Conservation (phyloP, 2,797 vertebrate species). For the Serranus cabrilla region DNA sequence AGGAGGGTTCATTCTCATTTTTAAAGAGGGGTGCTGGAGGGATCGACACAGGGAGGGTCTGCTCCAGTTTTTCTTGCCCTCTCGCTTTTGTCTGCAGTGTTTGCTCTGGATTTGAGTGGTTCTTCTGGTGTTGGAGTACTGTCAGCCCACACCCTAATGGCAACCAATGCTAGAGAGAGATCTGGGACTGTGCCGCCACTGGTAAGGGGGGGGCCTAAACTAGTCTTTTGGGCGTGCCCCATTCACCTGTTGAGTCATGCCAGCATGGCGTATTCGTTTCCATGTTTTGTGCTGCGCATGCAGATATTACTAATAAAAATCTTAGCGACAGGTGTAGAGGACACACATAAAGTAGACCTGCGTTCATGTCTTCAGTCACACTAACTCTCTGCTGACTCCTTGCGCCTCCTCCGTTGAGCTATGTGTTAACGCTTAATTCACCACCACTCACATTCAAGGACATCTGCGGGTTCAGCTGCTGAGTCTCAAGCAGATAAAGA, state of each 20-base stretch:
- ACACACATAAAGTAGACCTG: slow-evolving; percentile 13
- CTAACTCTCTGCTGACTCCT: slow-evolving; percentile 23
- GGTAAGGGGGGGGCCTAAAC: slow-evolving; percentile 54
- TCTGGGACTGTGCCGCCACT: slow-evolving; percentile 52
- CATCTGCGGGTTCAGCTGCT: slow-evolving; percentile 43
- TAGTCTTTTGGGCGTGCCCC: slow-evolving; percentile 72
- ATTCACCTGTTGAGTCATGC: slow-evolving; percentile 82
- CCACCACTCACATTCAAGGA: slow-evolving; percentile 31
- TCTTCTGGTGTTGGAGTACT: slow-evolving; percentile 56
- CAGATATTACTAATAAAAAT: slow-evolving; percentile 6
- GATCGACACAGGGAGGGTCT: slow-evolving; percentile 64
- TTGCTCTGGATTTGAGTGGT: slow-evolving; percentile 75
- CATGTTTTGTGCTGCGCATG: slow-evolving; percentile 25
- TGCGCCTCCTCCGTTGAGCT: slow-evolving; percentile 5
- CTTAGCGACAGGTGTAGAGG: slow-evolving; percentile 24
- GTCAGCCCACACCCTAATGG: slow-evolving; percentile 77
- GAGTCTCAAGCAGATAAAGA: slow-evolving; percentile 42
- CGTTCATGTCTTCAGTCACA: slow-evolving; percentile 7
- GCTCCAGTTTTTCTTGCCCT: slow-evolving; percentile 68
- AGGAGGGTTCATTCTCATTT: slow-evolving; percentile 67
- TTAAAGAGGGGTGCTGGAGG: slow-evolving; percentile 50
- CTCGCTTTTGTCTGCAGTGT: slow-evolving; percentile 73
- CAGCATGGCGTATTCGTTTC: slow-evolving; percentile 45
- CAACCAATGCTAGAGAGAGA: slow-evolving; percentile 53
- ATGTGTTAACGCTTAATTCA: slow-evolving; percentile 38